Percentiles rank a stretch among this genome's conserved stretches.
phyloP scores from a whole-genome alignment of 2,113 vertebrate genomes.

The Petrocephalus zakoni region DNA sequence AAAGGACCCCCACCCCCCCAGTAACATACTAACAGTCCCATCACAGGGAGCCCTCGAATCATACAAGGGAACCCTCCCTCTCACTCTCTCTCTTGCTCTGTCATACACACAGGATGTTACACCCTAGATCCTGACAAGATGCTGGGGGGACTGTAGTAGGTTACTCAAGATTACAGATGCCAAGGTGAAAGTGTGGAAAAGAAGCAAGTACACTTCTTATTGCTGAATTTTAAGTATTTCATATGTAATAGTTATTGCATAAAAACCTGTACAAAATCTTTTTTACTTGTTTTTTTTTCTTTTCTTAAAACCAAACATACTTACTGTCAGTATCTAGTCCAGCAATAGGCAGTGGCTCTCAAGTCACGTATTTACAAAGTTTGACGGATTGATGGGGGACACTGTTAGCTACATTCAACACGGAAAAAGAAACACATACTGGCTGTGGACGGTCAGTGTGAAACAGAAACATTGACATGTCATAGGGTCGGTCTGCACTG shows the following conservation, averaged over 20 bases:
- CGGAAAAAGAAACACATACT: not conserved
- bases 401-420: slow-evolving; percentile 11
- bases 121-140: slow-evolving; percentile 1
- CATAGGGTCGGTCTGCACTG: not conserved
- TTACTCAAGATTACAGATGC: not conserved
- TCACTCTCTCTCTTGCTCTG: not conserved
- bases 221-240: not conserved
- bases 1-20: not conserved
- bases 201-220: not conserved
- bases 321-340: not conserved
- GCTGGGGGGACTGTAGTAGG: not conserved
- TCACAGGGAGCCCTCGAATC: not conserved
- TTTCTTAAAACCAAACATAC: not conserved
- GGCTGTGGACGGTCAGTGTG: not conserved
- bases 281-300: not conserved
- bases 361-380: not conserved
- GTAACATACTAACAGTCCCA: not conserved
- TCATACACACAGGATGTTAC: not conserved
- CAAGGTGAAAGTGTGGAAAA: no score
- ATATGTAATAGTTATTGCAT: not conserved
- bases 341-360: not conserved
- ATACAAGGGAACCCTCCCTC: not conserved
- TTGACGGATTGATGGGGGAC: not conserved
- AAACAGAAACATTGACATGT: not conserved
- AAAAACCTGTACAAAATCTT: not conserved